Conservation (phyloP, 37 sponge, comb jelly and placozoan genomes). For the Beroe forskalii region DNA sequence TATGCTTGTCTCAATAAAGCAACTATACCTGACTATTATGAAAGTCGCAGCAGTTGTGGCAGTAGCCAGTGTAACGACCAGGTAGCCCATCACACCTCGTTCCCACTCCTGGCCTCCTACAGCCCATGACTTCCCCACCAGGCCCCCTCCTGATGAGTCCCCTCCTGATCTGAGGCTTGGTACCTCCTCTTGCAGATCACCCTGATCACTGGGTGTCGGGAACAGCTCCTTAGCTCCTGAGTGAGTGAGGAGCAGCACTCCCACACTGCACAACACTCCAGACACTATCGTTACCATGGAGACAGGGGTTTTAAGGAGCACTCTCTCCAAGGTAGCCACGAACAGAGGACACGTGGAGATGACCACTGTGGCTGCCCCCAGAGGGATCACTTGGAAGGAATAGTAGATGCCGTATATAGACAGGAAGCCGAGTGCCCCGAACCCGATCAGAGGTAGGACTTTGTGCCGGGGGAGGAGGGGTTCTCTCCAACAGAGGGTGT, state of each 20-base stretch:
- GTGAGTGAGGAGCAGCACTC: neutral
- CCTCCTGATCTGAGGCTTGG: no score
- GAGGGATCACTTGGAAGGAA: conserved; percentile 45
- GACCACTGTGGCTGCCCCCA: conserved; percentile 30
- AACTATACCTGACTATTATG: conserved; percentile 35
- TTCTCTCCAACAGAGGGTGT: neutral
- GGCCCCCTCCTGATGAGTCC: neutral
- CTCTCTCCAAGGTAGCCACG: conserved; percentile 30
- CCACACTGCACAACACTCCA: conserved; percentile 29
- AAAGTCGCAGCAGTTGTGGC: conserved; percentile 6
- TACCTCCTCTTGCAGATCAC: neutral
- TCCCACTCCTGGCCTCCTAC: neutral
- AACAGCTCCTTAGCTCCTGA: neutral
- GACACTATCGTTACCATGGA: neutral
- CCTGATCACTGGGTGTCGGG: neutral
- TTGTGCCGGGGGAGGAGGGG: neutral
- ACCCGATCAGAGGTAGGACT: neutral
- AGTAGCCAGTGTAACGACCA: conserved; percentile 4
- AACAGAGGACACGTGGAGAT: conserved; percentile 41
- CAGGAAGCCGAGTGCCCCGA: conserved; percentile 50
- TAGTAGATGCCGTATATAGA: conserved; percentile 30
- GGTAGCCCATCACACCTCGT: neutral
- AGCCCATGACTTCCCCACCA: no score
- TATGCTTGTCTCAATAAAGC: no score
- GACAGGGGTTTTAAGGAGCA: neutral